phyloP scores from a whole-genome alignment of 2,113 vertebrate species.

The Eubucco bourcierii region DNA sequence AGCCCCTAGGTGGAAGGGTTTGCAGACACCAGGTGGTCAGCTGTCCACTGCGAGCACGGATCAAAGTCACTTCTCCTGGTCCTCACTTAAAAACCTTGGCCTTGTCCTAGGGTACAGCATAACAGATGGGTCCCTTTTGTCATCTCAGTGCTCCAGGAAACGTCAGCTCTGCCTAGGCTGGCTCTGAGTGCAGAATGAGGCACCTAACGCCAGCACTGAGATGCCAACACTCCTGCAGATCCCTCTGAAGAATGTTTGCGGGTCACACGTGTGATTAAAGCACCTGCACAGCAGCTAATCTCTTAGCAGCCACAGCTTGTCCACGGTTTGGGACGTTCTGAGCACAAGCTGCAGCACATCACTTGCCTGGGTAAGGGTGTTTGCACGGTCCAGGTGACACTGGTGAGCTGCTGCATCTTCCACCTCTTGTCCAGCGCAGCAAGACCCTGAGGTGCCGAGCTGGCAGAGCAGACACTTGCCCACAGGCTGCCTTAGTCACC shows the following conservation, averaged over 20 bases:
- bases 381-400: slow-evolving; percentile 65
- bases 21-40: neutral
- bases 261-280: slow-evolving; percentile 47
- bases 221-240: neutral
- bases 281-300: slow-evolving; percentile 65
- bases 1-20: neutral
- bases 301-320: slow-evolving; percentile 61
- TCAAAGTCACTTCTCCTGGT: slow-evolving; percentile 43
- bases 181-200: neutral
- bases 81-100: slow-evolving; percentile 27
- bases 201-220: neutral
- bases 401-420: slow-evolving; percentile 39
- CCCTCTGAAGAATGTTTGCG: slow-evolving; percentile 37
- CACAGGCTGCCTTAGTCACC: slow-evolving; percentile 80
- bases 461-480: slow-evolving; percentile 76
- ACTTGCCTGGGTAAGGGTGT: slow-evolving; percentile 63
- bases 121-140: slow-evolving; percentile 1
- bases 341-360: slow-evolving; percentile 73
- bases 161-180: neutral
- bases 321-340: slow-evolving; percentile 65
- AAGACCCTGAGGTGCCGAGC: slow-evolving; percentile 56
- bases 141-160: neutral
- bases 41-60: slow-evolving; percentile 19
- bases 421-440: slow-evolving; percentile 26
- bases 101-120: slow-evolving; percentile 39